Base-by-base conservation (phyloP, 2,797 vertebrate species). In the Rhinoraja longicauda region DNA sequence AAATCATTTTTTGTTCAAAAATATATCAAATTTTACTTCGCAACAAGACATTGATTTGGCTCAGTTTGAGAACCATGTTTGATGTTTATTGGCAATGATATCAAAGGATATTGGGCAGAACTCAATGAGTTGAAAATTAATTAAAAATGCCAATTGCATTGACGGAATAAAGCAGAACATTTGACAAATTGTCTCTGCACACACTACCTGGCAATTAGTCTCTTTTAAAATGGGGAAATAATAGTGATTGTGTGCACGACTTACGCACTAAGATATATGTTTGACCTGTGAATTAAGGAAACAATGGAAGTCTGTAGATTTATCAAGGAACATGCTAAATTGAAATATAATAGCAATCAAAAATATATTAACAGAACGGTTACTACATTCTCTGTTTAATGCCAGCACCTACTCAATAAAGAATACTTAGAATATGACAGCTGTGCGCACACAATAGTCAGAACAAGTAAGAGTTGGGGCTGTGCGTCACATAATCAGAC, bases 51-150 rank as follows among this genome's bases (percentile, higher is more conserved):
- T 96, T 67, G 95, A 95, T 79, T 53, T 97, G 93, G 95, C 94
- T 94, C 94, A 94, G 93, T 97, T 97, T 95, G 96, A 96, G 95
- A 94, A 96, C 93, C 95, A 95, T 93, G 96, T 93, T 96, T 97
- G 93, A 95, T 93, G 93, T 97, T 97, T 94, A 96, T 97, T 94
- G 96, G 96, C 93, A 95, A 95, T 93, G 96, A 97, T 95, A 95
- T 94, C 0, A 95, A 96, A 94, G 96, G 96, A 64, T 95, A 95
- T 93, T 96, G 96, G 93, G 97, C 97, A 96, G 96, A 97, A 94
- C 95, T 97, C 75, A 95, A 96, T 94, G 97, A 97, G 94, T 93
- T 97, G 93, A 93, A 96, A 93, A 94, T 96, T 97, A 95, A 96
- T 95, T 95, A 62, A 84, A 92, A 92, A 73, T 72, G 13, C 36